Conservation (phyloP, 2,888 invertebrate species). For the Agrotis exclamationis region DNA sequence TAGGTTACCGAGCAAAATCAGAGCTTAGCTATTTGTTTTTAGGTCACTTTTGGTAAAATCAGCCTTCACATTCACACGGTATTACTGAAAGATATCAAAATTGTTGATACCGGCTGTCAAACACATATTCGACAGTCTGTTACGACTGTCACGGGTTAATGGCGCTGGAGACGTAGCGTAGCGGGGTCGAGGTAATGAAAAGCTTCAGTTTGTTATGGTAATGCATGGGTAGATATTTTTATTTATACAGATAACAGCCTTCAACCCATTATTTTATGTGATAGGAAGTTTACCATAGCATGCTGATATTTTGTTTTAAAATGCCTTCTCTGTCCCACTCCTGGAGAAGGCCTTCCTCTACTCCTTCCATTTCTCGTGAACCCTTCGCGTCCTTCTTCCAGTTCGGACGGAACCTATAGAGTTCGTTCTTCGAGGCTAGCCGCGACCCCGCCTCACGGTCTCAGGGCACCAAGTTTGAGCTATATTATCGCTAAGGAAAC, state of each 20-base stretch:
- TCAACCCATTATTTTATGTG: not conserved
- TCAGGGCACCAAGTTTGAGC: no score
- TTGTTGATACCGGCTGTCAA: conserved; percentile 1
- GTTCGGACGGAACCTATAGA: no score
- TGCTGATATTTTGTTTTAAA: no score
- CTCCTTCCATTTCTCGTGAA: no score
- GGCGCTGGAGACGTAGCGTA: not conserved
- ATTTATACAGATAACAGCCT: not conserved
- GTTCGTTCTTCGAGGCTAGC: no score
- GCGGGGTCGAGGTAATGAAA: not conserved
- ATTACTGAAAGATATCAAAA: not conserved
- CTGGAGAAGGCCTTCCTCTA: no score
- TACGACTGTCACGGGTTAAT: conserved; percentile 3
- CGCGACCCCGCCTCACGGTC: no score
- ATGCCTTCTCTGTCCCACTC: no score
- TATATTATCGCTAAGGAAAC: no score
- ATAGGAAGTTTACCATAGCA: not conserved
- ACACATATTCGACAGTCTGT: conserved; percentile 5
- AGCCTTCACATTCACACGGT: not conserved
- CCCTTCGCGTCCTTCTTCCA: no score
- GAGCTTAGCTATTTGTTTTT: no score
- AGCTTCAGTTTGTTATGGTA: not conserved
- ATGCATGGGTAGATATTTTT: not conserved
- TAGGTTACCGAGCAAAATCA: no score
- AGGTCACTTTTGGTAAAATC: not conserved